Evolutionary conservation across 2,888 invertebrate species (phyloP), one percentile per base, ranked within the genome.

Genomic region (Melinopterus prodromus): DNA sequence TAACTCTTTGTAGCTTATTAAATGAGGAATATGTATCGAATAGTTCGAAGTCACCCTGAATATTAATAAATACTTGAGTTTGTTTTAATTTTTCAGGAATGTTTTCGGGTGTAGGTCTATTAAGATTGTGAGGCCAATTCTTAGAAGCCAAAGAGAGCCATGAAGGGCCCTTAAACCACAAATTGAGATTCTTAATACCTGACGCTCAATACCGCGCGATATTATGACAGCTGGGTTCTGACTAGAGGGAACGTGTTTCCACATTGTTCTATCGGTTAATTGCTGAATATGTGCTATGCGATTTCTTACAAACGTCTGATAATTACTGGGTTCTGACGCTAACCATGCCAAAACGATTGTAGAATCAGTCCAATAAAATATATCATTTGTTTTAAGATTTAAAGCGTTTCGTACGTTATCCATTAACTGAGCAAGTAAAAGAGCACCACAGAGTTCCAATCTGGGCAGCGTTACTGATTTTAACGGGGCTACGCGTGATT

Each of bases 291-390:
- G 71, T 2, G 74, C 36, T 9, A 82, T 77, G n/a, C 82, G 35
- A 71, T 80, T 79, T 9, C 0, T 70, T 16, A 14, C 14, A 35
- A 77, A 78, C 71, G 15, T 81, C 75, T 70, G 71, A 53, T n/a
- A 70, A 7, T 70, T 80, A 76, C 84, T 82, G 7, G 79, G 71
- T 26, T 82, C 69, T 9, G 35, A 69, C 7, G 86, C 78, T 16
- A 77, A 35, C 86, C 86, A 87, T 53, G 82, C 81, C 1, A 87
- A 78, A 2, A 84, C 84, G 7, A 87, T 84, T 69, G 83, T 84
- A 0, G 85, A 86, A 79, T 87, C 86, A 6, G 84, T 83, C 84
- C 83, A 85, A 7, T 77, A 81, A 12, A 80, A 71, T 69, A 77
- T n/a, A 0, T 78, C 69, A 26, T 81, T 35, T 2, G 53, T 53